These are phyloP conservation scores for Tricholaema leucomelas DNA, from an alignment of 2,113 vertebrate species.

Conservation along the genomic window DNA sequence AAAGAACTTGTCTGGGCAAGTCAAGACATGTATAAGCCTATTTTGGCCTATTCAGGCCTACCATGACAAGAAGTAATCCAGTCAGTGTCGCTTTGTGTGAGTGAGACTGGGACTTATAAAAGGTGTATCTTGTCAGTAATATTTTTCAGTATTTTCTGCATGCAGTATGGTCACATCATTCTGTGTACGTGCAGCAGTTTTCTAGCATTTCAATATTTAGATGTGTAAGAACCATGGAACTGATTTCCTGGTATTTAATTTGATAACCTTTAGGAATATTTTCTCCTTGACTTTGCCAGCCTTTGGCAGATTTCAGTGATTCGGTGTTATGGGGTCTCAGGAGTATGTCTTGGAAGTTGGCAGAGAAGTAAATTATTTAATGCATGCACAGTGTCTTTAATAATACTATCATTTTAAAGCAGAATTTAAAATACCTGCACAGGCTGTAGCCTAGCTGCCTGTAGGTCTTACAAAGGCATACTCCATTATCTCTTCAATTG, in stretches of 20 bases:
- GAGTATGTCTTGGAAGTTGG: slow-evolving; percentile 57
- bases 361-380: not conserved
- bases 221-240: slow-evolving; percentile 75
- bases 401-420: not conserved
- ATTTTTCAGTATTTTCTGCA: not conserved
- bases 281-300: slow-evolving; percentile 76
- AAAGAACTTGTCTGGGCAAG: too few relatives aligned
- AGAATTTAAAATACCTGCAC: not conserved
- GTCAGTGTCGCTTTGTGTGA: not conserved
- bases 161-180: not conserved
- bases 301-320: slow-evolving; percentile 50
- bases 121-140: not conserved
- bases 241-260: slow-evolving; percentile 82
- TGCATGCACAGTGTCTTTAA: not conserved
- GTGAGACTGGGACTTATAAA: not conserved
- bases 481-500: slow-evolving; percentile 77
- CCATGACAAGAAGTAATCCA: not conserved
- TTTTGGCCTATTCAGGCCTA: too few relatives aligned
- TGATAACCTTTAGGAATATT: slow-evolving; percentile 79
- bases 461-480: slow-evolving; percentile 71
- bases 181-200: not conserved
- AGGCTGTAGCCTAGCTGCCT: not conserved
- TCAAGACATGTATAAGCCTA: too few relatives aligned
- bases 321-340: slow-evolving; percentile 70
- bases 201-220: slow-evolving; percentile 57